Evolutionary conservation across 2,888 invertebrate genomes (phyloP).

Genomic region (Mesoligia furuncula): DNA sequence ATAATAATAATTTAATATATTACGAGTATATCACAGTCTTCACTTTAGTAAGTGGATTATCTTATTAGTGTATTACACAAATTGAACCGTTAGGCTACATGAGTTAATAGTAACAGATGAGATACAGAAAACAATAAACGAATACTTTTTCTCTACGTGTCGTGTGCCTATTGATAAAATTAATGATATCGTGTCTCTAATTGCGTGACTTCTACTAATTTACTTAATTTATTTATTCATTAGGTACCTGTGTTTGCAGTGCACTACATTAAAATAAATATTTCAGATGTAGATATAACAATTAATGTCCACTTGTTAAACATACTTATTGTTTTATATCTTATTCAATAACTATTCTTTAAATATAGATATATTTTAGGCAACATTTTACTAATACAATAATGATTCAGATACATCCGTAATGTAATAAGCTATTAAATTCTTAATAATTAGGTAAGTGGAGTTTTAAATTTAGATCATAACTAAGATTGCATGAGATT

Average conservation of each 20-base stretch:
- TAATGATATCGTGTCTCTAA: conserved; percentile 60
- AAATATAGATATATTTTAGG: conserved; percentile 62
- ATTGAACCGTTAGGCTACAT: conserved; percentile 69
- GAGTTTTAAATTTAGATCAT: conserved; percentile 42
- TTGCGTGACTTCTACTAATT: conserved; percentile 53
- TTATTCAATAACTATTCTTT: conserved; percentile 49
- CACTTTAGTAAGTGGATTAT: conserved; percentile 89
- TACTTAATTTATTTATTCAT: conserved; percentile 57
- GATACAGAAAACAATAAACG: conserved; percentile 52
- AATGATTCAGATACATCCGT: conserved; percentile 47
- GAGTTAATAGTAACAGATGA: conserved; percentile 59
- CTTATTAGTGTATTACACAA: conserved; percentile 75
- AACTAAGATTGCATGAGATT: conserved; percentile 29
- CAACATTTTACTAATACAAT: conserved; percentile 63
- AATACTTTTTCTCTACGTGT: conserved; percentile 64
- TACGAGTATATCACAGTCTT: conserved; percentile 90
- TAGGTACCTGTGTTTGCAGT: conserved; percentile 69
- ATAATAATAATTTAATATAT: conserved; percentile 77
- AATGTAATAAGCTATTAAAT: conserved; percentile 39
- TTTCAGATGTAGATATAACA: conserved; percentile 45
- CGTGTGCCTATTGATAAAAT: conserved; percentile 57
- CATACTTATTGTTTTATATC: conserved; percentile 54
- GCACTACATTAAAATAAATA: conserved; percentile 67
- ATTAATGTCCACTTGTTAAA: conserved; percentile 45
- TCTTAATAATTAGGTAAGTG: conserved; percentile 24